Base-by-base conservation (phyloP, 2,888 invertebrate genomes). In the Brachynemurus nebulosus region DNA sequence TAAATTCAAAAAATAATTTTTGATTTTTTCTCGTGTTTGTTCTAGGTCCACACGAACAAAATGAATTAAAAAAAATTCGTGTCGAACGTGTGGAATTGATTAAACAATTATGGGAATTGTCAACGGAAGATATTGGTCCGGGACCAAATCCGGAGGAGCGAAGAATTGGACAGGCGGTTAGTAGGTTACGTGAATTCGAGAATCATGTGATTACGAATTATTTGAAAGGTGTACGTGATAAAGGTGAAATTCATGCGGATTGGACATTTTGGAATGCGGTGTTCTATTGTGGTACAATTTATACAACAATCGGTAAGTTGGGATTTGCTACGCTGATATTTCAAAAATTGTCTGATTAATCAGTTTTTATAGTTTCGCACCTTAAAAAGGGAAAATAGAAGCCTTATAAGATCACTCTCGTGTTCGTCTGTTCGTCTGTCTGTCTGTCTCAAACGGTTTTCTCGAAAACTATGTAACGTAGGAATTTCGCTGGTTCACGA, bases 221-320 rank as follows among this genome's bases (percentile, higher is more conserved):
- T 34, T n/a, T 16, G 19, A 25, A 42, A 20, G 42, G 42, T 18
- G 37, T 38, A 11, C 12, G 19, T 8, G 38, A 44, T 27, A 21
- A 70, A 30, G 65, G 63, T 19, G 37, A 37, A 19, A 12, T 19
- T 8, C 18, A 37, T 18, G 37, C 37, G 9, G 37, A 18, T 0
- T 90, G 90, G 90, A 75, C 79, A 1, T 86, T 88, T 59, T 85
- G 82, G 81, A 86, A 88, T 59, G 72, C 89, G 0, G 76, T 90
- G 64, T 88, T 90, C 55, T 90, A 81, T 55, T 84, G 88, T 52
- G 84, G 86, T 34, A 90, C 90, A 18, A 81, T 90, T 57, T 89
- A 82, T 56, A 90, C 90, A 9, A 90, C 89, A 9, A 90, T 90
- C 58, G 90, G 90, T 89, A 57, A 74, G 76, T 64, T n/a, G n/a